Conservation (phyloP, 2,888 invertebrate genomes). For the Acrobasis suavella region DNA sequence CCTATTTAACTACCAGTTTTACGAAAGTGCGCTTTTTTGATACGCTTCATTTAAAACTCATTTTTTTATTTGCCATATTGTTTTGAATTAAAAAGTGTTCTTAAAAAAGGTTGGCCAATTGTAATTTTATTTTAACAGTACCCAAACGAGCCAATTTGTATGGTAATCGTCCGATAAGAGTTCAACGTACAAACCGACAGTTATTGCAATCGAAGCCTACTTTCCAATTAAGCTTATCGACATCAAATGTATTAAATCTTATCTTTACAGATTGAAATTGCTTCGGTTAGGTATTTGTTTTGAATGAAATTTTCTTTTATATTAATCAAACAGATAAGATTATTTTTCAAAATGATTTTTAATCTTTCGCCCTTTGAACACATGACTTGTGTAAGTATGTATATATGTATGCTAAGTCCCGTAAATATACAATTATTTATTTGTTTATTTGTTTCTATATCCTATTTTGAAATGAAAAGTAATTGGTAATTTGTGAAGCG, state of each 20-base stretch:
- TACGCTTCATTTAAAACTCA: no score
- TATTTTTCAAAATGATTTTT: no score
- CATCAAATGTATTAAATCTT: neutral
- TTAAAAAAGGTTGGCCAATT: no score
- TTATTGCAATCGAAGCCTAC: constrained; percentile 18
- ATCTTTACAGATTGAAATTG: neutral
- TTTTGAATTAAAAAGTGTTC: neutral
- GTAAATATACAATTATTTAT: no score
- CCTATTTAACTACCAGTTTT: no score
- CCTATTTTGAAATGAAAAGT: no score
- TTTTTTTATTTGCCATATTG: neutral
- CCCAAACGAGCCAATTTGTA: constrained; percentile 10
- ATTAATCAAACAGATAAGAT: neutral
- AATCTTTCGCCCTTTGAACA: no score
- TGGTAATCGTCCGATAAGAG: constrained; percentile 15
- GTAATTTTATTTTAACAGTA: constrained; percentile 10
- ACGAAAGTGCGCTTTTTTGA: no score
- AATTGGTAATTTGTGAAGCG: no score
- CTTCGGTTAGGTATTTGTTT: constrained; percentile 3
- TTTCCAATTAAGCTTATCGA: constrained; percentile 17
- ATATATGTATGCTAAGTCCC: no score
- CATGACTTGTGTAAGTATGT: no score
- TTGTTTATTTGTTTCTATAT: no score
- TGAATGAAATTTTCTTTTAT: neutral
- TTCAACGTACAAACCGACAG: constrained; percentile 16